These are phyloP conservation scores for Diplosoma virens DNA, from an alignment of 23 tunicate species.

Conservation along the genomic window DNA sequence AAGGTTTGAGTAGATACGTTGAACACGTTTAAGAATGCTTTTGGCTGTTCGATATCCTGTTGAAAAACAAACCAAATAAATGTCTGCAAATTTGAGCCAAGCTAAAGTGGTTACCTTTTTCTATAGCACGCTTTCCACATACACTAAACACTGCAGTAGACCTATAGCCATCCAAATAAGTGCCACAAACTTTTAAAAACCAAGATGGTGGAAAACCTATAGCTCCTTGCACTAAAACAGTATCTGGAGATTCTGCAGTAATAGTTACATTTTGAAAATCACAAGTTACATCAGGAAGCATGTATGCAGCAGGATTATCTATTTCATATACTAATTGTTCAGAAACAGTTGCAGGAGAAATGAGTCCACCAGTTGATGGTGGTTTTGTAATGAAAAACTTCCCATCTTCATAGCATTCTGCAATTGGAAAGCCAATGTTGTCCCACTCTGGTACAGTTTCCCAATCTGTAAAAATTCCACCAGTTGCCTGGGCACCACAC, in stretches of 20 bases:
- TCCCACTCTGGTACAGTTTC: conserved; percentile 78
- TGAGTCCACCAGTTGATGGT: conserved; percentile 68
- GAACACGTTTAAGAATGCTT: conserved; percentile 57
- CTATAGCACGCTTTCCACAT: conserved; percentile 81
- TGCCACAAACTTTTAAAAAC: conserved; percentile 75
- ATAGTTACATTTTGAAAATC: conserved; percentile 65
- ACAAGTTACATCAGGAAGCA: conserved; percentile 85
- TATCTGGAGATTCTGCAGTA: conserved; percentile 23
- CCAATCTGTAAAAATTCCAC: conserved; percentile 97
- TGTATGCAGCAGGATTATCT: conserved; percentile 80
- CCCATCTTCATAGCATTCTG: conserved; percentile 74
- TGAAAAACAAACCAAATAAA: not conserved
- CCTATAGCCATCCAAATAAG: conserved; percentile 79
- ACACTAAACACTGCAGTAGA: conserved; percentile 73
- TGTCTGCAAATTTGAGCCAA: too few species aligned
- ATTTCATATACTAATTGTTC: conserved; percentile 95
- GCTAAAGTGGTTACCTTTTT: conserved; percentile 49
- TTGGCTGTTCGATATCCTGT: conserved; percentile 66
- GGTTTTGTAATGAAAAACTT: conserved; percentile 82
- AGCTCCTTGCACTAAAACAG: conserved; percentile 72
- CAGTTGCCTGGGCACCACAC: conserved; percentile 97
- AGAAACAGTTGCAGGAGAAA: conserved; percentile 77
- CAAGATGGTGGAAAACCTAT: conserved; percentile 65
- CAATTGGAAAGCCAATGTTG: conserved; percentile 92
- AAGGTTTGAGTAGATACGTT: conserved; percentile 23